Base-by-base conservation (phyloP, 2,113 vertebrate genomes). In the Noturus placidus region DNA sequence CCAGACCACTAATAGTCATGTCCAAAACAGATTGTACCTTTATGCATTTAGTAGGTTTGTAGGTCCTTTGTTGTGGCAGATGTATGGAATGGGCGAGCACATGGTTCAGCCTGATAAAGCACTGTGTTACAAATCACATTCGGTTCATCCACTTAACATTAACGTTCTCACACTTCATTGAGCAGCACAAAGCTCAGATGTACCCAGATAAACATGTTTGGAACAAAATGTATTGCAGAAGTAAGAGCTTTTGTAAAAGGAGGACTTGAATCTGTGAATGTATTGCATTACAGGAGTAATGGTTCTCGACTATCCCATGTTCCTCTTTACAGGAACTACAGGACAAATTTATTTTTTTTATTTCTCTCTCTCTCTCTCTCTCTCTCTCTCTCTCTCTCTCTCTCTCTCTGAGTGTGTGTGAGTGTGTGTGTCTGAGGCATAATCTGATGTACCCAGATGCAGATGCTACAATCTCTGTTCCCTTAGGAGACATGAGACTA, bases 371-470 rank as follows among this genome's bases (percentile, higher is more conserved):
- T 50, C 46, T 50, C 46, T 50, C 46, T 46, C 46, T 46, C 4
- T 5, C 17, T 57, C 46, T 50, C 46, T 50, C 46, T 50, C 46
- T 50, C 46, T 46, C 46, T 46, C 46, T 50, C 46, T 50, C 50
- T 19, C 56, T 20, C 17, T 20, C 56, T 57, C 17, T 57, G n/a
- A 46, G 38, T 27, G 22, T 19, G 25, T 78, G 25, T 7, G 5
- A 1, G 38, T 13, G 8, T 57, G 27, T 61, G 54, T 77, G 35
- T 33, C 10, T 59, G 35, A 52, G 80, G 67, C 33, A 61, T 86
- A 90, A 88, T 90, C 52, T 84, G 72, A 88, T 85, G 79, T 85
- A 46, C 56, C 54, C 56, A 56, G 87, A 84, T 72, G 69, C 81
- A 81, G 56, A 88, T 87, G 74, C 42, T 83, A 82, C 59, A 63